Base-by-base conservation (phyloP, 2,888 invertebrate species). In the Watsonalla cultraria region DNA sequence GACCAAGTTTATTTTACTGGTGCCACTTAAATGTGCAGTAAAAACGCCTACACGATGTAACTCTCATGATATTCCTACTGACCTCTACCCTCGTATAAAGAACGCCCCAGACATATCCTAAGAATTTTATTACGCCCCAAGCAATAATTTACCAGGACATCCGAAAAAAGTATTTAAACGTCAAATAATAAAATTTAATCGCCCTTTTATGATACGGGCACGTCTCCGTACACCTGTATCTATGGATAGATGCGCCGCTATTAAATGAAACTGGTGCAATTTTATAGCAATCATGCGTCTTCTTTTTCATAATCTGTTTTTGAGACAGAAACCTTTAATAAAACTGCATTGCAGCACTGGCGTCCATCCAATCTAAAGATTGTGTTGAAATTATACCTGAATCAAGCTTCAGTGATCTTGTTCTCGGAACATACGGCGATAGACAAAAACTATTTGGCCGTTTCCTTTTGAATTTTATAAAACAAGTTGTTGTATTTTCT, bases 11-110 rank as follows among this genome's bases (percentile, higher is more conserved):
- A 88, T 86, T 84, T 86, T 82, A 85, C 80, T 83, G 82, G 76
- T 71, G 68, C 77, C 79, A 80, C 80, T 86, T 81, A 86, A 86
- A 78, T 78, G 77, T 72, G 81, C 80, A 83, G 82, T 88, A 88
- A 87, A 82, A 86, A 80, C 77, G 77, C 90, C 90, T 82, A 89
- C 88, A 72, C 84, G 59, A 81, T 82, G 80, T 83, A 75, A 78
- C 76, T 61, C 76, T 80, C 77, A 79, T 78, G 84, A 84, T 84
- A 85, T 84, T 78, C 74, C 70, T 56, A 60, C 72, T 80, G 88
- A 88, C 88, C 90, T 83, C 72, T 84, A 84, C 82, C 86, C 87
- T 79, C 74, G 58, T 72, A 76, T 79, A 78, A 80, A 75, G 74
- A 76, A 77, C 72, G 66, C 65, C 54, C 61, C 67, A 67, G 64